These are phyloP conservation scores for Alloplasta piceator DNA, from an alignment of 2,888 invertebrate species.

Conservation along the genomic window DNA sequence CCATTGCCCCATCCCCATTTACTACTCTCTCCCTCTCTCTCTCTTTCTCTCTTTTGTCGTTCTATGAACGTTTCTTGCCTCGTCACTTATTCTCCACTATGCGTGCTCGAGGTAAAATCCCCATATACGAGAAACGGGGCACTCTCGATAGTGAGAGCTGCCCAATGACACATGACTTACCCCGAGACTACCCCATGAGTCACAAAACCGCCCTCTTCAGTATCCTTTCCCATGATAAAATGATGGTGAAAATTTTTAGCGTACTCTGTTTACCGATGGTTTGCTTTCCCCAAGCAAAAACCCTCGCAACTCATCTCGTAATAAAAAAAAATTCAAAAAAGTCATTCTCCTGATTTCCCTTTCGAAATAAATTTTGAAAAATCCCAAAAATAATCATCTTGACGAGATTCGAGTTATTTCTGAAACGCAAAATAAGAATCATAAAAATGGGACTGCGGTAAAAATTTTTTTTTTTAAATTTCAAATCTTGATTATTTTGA, in stretches of 20 bases:
- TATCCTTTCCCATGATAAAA: slow-evolving; percentile 33
- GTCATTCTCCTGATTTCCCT: no score
- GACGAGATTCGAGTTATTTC: no score
- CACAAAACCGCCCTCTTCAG: slow-evolving; percentile 19
- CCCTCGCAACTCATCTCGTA: no score
- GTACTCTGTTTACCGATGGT: slow-evolving; percentile 35
- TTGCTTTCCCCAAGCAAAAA: not conserved
- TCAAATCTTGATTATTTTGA: no score
- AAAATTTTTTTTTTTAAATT: no score
- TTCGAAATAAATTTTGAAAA: no score
- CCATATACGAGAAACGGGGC: slow-evolving; percentile 64
- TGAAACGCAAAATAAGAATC: no score
- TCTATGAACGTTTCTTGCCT: slow-evolving; percentile 65
- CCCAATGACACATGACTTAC: slow-evolving; percentile 82
- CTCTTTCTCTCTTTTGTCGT: slow-evolving; percentile 69
- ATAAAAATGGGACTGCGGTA: no score
- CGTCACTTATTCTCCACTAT: slow-evolving; percentile 73
- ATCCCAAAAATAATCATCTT: no score
- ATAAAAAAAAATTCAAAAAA: no score
- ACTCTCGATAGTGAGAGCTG: slow-evolving; percentile 77
- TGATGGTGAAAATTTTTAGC: slow-evolving; percentile 33
- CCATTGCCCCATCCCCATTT: slow-evolving; percentile 80
- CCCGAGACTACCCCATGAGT: slow-evolving; percentile 71
- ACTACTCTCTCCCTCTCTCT: slow-evolving; percentile 68
- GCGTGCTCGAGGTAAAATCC: slow-evolving; percentile 44